These are phyloP conservation scores for Xylocampa areola DNA, from an alignment of 2,888 invertebrate species.

Conservation along the genomic window DNA sequence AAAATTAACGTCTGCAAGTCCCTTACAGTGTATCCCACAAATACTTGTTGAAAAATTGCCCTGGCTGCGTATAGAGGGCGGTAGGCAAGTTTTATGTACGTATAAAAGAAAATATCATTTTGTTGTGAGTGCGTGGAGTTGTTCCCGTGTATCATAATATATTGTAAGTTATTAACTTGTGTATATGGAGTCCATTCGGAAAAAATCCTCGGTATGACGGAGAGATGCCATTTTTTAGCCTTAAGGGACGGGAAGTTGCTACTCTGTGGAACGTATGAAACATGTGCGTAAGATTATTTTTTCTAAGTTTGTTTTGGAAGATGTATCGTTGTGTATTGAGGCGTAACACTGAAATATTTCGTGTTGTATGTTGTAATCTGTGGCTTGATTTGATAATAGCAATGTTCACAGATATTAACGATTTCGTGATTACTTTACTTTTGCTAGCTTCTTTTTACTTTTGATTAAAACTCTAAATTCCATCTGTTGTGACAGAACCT, in stretches of 20 bases:
- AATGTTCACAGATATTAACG: not conserved
- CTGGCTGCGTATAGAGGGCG: conserved; percentile 53
- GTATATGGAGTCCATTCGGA: conserved; percentile 50
- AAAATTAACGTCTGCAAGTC: conserved; percentile 78
- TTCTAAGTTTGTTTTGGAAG: conserved; percentile 20
- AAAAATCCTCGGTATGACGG: conserved; percentile 47
- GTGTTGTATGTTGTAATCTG: conserved; percentile 14
- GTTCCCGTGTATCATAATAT: conserved; percentile 68
- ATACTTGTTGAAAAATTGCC: conserved; percentile 77
- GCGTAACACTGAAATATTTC: conserved; percentile 20
- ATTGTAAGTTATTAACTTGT: conserved; percentile 64
- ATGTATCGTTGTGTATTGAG: conserved; percentile 33
- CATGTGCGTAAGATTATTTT: conserved; percentile 7
- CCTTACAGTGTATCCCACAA: conserved; percentile 66
- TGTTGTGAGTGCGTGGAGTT: conserved; percentile 70
- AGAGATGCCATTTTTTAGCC: conserved; percentile 45
- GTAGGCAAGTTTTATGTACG: conserved; percentile 55
- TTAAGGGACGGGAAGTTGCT: conserved; percentile 21
- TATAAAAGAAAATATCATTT: conserved; percentile 66
- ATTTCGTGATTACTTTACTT: not conserved
- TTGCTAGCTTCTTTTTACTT: too few relatives aligned
- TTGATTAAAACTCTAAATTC: too few relatives aligned
- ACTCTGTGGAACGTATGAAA: conserved; percentile 6
- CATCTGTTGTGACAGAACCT: too few relatives aligned
- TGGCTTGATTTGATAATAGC: not conserved